Evolutionary conservation across 2,888 invertebrate species (phyloP), one percentile per base, ranked within the genome.

Genomic region (Linnaemya tessellans): DNA sequence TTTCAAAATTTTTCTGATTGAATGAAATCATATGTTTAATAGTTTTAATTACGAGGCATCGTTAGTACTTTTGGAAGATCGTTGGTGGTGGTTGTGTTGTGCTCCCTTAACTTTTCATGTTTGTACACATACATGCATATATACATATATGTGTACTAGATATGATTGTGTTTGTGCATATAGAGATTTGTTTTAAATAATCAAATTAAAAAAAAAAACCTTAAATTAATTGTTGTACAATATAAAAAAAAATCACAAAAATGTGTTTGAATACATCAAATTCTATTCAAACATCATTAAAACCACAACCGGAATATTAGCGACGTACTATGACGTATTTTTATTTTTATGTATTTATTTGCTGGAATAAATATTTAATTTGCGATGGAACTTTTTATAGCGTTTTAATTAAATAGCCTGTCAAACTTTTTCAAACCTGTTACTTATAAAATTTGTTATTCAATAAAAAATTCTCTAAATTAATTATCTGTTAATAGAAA

Each of bases 291-390:
- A 5, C 25, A 25, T 10, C 25, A 67, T 30, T 30, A 10, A 49
- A 49, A 18, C 1, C 1, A n/a, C 7, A 67, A 30, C 30, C 30
- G 49, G 30, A 49, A 67, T 49, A 25, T 30, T n/a, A 30, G 65
- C 49, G 30, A 13, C 18, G 8, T 30, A 30, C 49, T 7, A 18
- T 67, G 30, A 67, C 30, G 67, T 49, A 30, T 49, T 30, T 67
- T 13, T 18, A 25, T 49, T 10, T 65, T 43, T 65, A n/a, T 25
- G 22, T 11, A 43, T 46, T 46, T 25, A 0, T n/a, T 25, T 46
- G 15, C n/a, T 46, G 25, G n/a, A 65, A 46, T 64, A 22, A n/a
- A 64, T 15, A 46, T n/a, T 25, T 62, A 41, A 41, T 11, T 38
- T 60, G 35, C 15, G 9, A 62, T 62, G 22, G 41, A 35, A 60